Base-by-base conservation (phyloP, 2,797 vertebrate species). In the Catharus ustulatus region DNA sequence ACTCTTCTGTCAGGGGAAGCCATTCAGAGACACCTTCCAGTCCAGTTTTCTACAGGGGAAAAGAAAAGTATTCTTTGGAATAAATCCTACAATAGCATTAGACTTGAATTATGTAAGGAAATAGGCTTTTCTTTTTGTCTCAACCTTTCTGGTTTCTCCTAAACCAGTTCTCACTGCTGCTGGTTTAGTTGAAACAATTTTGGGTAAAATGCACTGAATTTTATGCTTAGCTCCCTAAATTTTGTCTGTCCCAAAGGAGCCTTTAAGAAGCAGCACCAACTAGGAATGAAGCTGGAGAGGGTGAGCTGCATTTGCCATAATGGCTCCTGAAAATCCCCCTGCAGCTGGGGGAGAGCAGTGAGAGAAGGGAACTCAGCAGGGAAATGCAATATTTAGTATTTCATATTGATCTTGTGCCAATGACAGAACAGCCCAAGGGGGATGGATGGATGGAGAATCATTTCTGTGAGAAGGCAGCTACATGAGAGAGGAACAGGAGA, bases 1-100 rank as follows among this genome's bases (percentile, higher is more conserved):
- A 98, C 24, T 99, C 98, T 82, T 99, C 98, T 76, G 98, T 98
- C 88, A 99, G 96, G 15, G 99, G 97, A 68, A 99, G 98, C 99
- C 99, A 99, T 7, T 98, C 94, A 2, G 98, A 98, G 29, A 99
- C 98, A 43, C 97, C 97, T 52, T 98, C 98, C 61, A 99, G 98
- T 24, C 99, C 98, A 51, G 98, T 98, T 87, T 98, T 98, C 99
- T 99, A 94, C 63, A 97, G 11, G 5, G 4, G 4, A 42, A 78
- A 62, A 77, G 34, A 14, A 30, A 51, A 34, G 11, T 18, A 4
- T 30, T 75, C 11, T 59, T 32, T 51, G 51, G 22, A 87, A 74
- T 40, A 48, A 9, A 58, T 27, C 26, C 34, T 71, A 30, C 30
- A 77, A 52, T 4, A 55, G 5, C 14, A 59, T 40, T 36, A 72